These are phyloP conservation scores for Hirtodrosophila cameraria DNA, from an alignment of 2,888 invertebrate genomes.

Conservation along the genomic window DNA sequence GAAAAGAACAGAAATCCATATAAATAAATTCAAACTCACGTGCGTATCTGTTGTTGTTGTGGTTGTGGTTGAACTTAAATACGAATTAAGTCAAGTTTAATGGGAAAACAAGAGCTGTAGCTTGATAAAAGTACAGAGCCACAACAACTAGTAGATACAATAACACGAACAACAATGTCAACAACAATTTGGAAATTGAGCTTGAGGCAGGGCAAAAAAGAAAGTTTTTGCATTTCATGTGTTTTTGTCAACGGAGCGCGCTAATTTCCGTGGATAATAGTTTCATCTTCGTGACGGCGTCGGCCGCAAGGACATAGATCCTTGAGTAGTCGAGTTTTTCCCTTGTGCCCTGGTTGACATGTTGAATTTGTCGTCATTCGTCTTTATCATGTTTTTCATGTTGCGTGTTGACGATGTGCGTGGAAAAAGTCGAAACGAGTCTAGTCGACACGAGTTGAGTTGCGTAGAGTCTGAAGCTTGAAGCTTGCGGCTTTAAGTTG, in stretches of 20 bases:
- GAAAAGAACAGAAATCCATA: too few species aligned
- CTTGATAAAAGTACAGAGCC: conserved; percentile 8
- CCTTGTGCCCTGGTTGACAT: conserved; percentile 49
- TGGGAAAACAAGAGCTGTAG: conserved; percentile 19
- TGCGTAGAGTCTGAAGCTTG: conserved; percentile 23
- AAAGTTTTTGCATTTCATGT: conserved; percentile 68
- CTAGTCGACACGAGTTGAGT: too few species aligned
- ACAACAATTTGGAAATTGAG: conserved; percentile 70
- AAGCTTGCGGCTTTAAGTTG: conserved; percentile 53
- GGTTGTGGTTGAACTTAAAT: conserved; percentile 38
- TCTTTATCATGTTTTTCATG: conserved; percentile 57
- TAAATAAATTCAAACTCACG: not conserved
- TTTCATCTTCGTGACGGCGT: conserved; percentile 61
- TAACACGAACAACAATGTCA: conserved; percentile 46
- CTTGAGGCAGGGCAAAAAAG: conserved; percentile 47
- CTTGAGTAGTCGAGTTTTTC: conserved; percentile 2
- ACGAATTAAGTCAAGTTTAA: conserved; percentile 37
- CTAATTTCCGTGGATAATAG: conserved; percentile 77
- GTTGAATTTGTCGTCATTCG: conserved; percentile 65
- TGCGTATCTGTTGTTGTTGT: conserved; percentile 7
- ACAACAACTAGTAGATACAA: conserved; percentile 12
- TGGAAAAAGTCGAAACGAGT: conserved; percentile 43
- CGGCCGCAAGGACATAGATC: conserved; percentile 21
- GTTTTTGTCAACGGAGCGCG: conserved; percentile 65
- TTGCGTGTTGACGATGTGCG: conserved; percentile 65